Conservation (phyloP, 2,888 invertebrate genomes). For the Sesia apiformis region DNA sequence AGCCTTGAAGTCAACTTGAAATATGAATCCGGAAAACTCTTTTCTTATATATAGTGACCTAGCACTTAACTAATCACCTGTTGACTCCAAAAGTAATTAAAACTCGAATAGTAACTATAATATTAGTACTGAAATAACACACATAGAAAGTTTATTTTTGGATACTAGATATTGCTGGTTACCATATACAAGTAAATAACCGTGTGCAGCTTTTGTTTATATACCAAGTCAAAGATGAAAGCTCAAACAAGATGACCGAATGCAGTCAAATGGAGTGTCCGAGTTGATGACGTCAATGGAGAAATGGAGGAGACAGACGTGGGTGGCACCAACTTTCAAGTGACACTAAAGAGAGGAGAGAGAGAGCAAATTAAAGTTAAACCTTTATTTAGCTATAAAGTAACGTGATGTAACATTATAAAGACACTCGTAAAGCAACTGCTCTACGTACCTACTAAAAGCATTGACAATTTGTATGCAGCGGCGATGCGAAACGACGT, state of each 20-base stretch:
- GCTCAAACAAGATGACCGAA: too few species aligned
- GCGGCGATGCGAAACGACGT: constrained; percentile 36
- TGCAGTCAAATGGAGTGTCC: background rate
- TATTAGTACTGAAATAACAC: background rate
- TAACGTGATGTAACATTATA: too few species aligned
- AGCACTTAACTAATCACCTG: background rate
- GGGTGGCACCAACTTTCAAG: constrained; percentile 7
- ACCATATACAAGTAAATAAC: too few species aligned
- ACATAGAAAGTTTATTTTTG: background rate
- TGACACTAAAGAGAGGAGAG: background rate
- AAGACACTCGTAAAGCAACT: constrained; percentile 12
- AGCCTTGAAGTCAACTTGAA: background rate
- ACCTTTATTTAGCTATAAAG: too few species aligned
- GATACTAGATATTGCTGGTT: background rate
- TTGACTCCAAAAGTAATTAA: background rate
- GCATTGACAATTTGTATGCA: constrained; percentile 51
- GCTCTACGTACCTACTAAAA: constrained; percentile 22
- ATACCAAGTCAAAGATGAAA: too few species aligned
- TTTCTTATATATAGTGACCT: background rate
- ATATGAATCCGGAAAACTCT: background rate
- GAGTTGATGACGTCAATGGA: background rate
- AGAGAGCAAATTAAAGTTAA: background rate
- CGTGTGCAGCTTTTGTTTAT: too few species aligned
- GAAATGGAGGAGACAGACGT: constrained; percentile 7
- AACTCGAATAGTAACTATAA: background rate